phyloP scores from a whole-genome alignment of 2,888 invertebrate genomes.

The Selenia dentaria region DNA sequence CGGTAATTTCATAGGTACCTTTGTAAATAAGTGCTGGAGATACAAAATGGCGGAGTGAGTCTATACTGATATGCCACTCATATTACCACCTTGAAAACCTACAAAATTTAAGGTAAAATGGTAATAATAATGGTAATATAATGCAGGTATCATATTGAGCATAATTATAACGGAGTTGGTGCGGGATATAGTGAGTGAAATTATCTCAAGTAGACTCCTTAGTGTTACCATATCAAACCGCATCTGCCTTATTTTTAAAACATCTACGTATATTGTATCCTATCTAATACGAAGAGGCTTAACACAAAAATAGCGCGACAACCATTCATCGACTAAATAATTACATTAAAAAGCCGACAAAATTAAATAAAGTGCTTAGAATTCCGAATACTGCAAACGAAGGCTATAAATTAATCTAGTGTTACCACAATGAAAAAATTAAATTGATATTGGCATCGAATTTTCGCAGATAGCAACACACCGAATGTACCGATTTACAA shows the following conservation, averaged over 20 bases:
- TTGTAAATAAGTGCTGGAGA: slow-evolving; percentile 21
- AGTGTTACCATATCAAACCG: slow-evolving; percentile 41
- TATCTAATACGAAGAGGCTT: slow-evolving; percentile 77
- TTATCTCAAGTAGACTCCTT: slow-evolving; percentile 27
- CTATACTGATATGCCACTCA: slow-evolving; percentile 47
- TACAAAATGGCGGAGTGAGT: slow-evolving; percentile 44
- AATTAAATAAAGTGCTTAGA: slow-evolving; percentile 37
- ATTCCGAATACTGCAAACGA: slow-evolving; percentile 68
- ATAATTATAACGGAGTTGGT: slow-evolving; percentile 18
- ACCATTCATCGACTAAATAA: slow-evolving; percentile 61
- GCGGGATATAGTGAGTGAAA: slow-evolving; percentile 26
- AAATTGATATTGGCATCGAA: slow-evolving; percentile 45
- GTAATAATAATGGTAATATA: slow-evolving; percentile 8
- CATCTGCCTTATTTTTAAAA: slow-evolving; percentile 64
- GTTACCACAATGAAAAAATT: slow-evolving; percentile 48
- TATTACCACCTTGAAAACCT: slow-evolving; percentile 10
- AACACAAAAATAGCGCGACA: slow-evolving; percentile 59
- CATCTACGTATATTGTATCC: slow-evolving; percentile 74
- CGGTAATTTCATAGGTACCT: slow-evolving; percentile 4
- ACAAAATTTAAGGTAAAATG: slow-evolving; percentile 9
- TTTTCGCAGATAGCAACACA: slow-evolving; percentile 65
- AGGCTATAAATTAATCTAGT: slow-evolving; percentile 51
- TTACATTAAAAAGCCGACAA: slow-evolving; percentile 56
- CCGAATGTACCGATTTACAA: slow-evolving; percentile 64
- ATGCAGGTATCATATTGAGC: slow-evolving; percentile 33